phyloP scores from a whole-genome alignment of 2,113 vertebrate species.

The Donacobius atricapilla region DNA sequence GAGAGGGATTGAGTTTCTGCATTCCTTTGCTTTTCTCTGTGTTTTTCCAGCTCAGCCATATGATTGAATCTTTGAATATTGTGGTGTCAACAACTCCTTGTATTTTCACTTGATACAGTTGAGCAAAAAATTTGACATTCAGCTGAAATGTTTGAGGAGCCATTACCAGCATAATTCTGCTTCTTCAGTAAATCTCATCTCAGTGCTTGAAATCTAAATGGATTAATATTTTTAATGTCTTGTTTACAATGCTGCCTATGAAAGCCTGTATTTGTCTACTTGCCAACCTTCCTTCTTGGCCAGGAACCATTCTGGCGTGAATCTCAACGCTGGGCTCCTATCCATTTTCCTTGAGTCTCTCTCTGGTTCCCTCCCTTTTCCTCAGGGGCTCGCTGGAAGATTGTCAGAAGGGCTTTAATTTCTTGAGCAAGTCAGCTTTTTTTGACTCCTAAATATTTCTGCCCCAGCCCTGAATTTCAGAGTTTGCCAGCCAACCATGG shows the following conservation, averaged over 20 bases:
- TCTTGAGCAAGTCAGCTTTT: slow-evolving; percentile 69
- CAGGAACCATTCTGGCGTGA: slow-evolving; percentile 58
- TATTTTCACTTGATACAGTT: slow-evolving; percentile 35
- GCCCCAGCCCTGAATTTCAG: slow-evolving; percentile 36
- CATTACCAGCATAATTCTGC: slow-evolving; percentile 41
- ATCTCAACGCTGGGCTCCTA: slow-evolving; percentile 58
- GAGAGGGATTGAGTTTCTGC: slow-evolving; percentile 21
- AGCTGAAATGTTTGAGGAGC: slow-evolving; percentile 44
- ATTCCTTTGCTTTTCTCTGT: slow-evolving; percentile 18
- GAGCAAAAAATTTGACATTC: slow-evolving; percentile 31
- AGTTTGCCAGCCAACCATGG: slow-evolving; percentile 40
- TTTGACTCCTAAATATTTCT: slow-evolving; percentile 59
- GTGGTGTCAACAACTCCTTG: neutral
- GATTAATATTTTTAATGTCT: slow-evolving; percentile 65
- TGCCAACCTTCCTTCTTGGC: slow-evolving; percentile 69
- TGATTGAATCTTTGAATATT: slow-evolving; percentile 6
- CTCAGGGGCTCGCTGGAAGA: slow-evolving; percentile 63
- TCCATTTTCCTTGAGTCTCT: slow-evolving; percentile 68
- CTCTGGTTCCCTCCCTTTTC: slow-evolving; percentile 59
- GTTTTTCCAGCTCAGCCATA: slow-evolving; percentile 22
- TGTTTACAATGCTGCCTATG: slow-evolving; percentile 65
- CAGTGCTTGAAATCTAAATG: slow-evolving; percentile 45
- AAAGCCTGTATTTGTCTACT: slow-evolving; percentile 62
- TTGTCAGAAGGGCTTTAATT: slow-evolving; percentile 72
- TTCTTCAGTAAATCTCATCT: slow-evolving; percentile 38